Conservation (phyloP, 2,113 vertebrate genomes). For the Geococcyx californianus region DNA sequence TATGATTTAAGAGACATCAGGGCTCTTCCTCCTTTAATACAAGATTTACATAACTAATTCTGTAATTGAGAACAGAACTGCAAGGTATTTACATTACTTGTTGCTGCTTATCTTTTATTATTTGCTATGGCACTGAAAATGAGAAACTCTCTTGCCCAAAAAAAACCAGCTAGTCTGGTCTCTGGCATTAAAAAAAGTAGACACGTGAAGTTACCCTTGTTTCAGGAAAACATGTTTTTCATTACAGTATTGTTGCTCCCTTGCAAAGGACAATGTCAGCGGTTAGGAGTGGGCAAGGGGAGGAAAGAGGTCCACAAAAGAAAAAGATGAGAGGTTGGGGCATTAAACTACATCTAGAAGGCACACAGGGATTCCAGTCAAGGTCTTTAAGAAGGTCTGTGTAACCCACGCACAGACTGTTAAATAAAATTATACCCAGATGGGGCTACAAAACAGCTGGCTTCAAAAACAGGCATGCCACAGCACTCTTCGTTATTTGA, state of each 20-base stretch:
- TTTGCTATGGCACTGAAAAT: neutral
- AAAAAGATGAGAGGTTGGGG: neutral
- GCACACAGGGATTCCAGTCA: neutral
- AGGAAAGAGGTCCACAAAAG: neutral
- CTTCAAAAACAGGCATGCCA: neutral
- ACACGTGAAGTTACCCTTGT: neutral
- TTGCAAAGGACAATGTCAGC: neutral
- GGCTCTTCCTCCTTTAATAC: conserved; percentile 24
- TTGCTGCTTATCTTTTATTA: conserved; percentile 10
- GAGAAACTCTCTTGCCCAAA: neutral
- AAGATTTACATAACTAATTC: conserved; percentile 57
- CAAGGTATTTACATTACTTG: conserved; percentile 36
- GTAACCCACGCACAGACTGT: neutral
- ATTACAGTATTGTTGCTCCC: neutral
- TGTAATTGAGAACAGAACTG: conserved; percentile 34
- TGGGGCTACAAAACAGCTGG: conserved; percentile 25
- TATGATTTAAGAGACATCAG: conserved; percentile 22
- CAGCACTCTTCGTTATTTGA: neutral
- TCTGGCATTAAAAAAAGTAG: neutral
- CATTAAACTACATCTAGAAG: conserved; percentile 5
- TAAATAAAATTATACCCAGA: conserved; percentile 36
- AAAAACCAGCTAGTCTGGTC: neutral
- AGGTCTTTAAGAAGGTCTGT: neutral
- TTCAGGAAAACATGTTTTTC: neutral
- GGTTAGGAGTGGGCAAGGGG: neutral